phyloP scores from a whole-genome alignment of 2,797 vertebrate species.

The Rhynchonycteris naso region DNA sequence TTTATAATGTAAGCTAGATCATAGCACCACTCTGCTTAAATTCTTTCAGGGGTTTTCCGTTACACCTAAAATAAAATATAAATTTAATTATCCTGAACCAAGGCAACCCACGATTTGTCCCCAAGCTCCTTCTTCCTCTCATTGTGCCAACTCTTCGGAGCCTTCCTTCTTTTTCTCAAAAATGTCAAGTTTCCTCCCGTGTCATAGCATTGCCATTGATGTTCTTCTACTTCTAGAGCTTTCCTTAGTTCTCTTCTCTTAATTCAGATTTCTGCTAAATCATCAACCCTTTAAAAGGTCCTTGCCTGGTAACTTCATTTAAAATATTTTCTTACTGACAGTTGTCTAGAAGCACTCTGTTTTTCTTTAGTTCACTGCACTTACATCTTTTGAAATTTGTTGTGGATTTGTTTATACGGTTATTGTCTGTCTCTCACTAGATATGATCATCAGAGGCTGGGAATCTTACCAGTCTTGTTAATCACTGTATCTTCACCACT shows the following conservation, averaged over 20 bases:
- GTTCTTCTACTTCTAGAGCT: background rate
- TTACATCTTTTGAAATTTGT: background rate
- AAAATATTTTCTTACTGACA: background rate
- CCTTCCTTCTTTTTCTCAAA: background rate
- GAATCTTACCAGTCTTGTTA: background rate
- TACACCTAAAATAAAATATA: background rate
- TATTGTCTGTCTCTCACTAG: background rate
- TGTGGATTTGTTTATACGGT: background rate
- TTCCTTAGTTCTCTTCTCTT: background rate
- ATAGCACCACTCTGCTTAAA: background rate
- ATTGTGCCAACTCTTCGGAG: fast-evolving
- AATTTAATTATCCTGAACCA: background rate
- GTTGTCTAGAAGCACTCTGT: background rate
- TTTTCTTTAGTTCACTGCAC: background rate
- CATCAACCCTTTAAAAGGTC: background rate
- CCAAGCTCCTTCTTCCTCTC: no score
- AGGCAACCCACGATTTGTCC: fast-evolving
- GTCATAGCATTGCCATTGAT: background rate
- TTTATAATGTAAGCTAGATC: background rate
- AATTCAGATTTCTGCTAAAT: background rate
- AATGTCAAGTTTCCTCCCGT: background rate
- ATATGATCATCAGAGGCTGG: background rate
- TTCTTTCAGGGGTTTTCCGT: background rate
- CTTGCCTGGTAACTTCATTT: background rate
- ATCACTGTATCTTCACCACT: background rate